phyloP scores from a whole-genome alignment of 35 echinoderm and acorn worm species.

The Apostichopus californicus region DNA sequence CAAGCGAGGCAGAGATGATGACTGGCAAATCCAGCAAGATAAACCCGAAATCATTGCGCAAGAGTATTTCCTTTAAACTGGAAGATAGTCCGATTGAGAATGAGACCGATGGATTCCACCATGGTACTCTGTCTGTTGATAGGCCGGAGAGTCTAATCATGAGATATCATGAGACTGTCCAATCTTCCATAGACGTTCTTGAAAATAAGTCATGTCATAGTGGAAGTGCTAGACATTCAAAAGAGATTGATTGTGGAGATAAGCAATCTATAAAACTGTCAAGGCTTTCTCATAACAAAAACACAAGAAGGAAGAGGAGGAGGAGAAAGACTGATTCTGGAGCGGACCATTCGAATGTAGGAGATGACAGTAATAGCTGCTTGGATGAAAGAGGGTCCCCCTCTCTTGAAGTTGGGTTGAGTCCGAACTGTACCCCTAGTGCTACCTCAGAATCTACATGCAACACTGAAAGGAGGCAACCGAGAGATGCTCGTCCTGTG shows the following conservation, averaged over 20 bases:
- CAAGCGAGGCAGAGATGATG: neutral
- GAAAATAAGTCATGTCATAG: neutral
- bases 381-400: neutral
- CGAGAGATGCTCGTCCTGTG: neutral
- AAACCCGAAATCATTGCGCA: neutral
- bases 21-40: neutral
- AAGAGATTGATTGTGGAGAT: neutral
- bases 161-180: neutral
- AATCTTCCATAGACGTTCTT: neutral
- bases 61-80: constrained; percentile 39
- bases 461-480: neutral
- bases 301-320: neutral
- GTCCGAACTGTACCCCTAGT: neutral
- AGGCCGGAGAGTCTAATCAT: neutral
- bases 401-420: neutral
- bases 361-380: neutral
- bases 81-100: constrained; percentile 11
- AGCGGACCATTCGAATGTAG: neutral
- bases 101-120: neutral
- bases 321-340: neutral
- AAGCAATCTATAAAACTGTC: neutral
- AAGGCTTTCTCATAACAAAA: constrained; percentile 1
- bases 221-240: neutral
- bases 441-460: neutral
- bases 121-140: neutral